These are phyloP conservation scores for Stichodactyla helianthus DNA, from an alignment of 64 coral and sea anemone species.

Conservation along the genomic window DNA sequence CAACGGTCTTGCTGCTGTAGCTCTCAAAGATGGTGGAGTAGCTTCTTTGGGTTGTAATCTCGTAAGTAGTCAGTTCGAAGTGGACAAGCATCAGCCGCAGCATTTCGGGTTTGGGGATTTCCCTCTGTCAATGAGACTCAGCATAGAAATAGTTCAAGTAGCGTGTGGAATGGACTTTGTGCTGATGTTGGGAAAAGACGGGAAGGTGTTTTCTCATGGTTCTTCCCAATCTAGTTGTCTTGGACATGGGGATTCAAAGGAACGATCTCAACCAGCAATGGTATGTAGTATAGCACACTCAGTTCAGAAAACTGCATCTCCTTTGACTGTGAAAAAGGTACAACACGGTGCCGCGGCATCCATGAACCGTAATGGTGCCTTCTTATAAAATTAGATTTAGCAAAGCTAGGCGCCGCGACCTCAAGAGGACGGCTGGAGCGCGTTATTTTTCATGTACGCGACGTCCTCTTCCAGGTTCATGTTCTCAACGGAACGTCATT, in stretches of 20 bases:
- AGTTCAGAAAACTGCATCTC: too few relatives aligned
- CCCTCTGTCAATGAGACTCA: neutral
- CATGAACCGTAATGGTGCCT: too few relatives aligned
- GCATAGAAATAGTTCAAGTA: conserved; percentile 36
- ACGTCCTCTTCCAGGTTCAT: too few relatives aligned
- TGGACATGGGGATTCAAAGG: conserved; percentile 55
- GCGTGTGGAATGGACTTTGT: conserved; percentile 64
- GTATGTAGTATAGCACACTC: neutral
- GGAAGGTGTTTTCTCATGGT: conserved; percentile 61
- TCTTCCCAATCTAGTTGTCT: conserved; percentile 47
- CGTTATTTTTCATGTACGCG: too few relatives aligned
- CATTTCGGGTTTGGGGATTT: neutral
- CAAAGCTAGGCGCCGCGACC: too few relatives aligned
- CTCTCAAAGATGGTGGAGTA: neutral
- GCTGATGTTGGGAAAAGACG: conserved; percentile 53
- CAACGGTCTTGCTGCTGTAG: conserved; percentile 33
- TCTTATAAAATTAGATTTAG: too few relatives aligned
- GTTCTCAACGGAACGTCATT: too few relatives aligned
- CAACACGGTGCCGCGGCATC: too few relatives aligned
- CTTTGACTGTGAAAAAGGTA: too few relatives aligned
- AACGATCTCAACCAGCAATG: conserved; percentile 44
- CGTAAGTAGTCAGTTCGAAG: neutral
- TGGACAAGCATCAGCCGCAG: neutral
- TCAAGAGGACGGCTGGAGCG: too few relatives aligned
- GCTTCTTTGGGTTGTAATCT: conserved; percentile 4